A percentile compares a stretch with the other conserved stretches of the same genome.
phyloP scores from a whole-genome alignment of 2,797 vertebrate species.

The Danio choprae region DNA sequence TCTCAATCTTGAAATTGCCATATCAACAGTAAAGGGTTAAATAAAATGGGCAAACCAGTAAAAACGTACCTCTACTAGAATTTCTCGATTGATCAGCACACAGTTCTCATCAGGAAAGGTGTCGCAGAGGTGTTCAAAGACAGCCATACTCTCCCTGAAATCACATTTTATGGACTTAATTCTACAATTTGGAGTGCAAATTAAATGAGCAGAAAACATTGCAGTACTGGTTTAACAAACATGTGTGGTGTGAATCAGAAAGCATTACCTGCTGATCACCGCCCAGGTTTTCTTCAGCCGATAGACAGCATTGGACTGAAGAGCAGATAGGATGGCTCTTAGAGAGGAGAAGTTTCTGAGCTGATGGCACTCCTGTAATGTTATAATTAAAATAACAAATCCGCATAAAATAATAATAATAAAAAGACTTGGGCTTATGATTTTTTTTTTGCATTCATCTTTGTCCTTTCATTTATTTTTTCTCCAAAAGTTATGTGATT shows the following conservation, averaged over 20 bases:
- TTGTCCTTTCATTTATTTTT: no score
- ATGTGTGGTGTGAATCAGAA: not conserved
- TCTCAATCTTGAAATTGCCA: no score
- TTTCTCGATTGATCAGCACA: conserved; percentile 82
- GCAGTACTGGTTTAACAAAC: not conserved
- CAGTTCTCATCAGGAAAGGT: conserved; percentile 92
- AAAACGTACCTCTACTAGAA: conserved; percentile 79
- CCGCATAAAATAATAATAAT: not conserved
- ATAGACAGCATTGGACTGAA: conserved; percentile 89
- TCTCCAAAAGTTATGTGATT: no score
- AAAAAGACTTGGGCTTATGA: no score
- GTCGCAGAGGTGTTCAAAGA: conserved; percentile 85
- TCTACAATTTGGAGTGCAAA: not conserved
- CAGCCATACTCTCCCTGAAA: conserved; percentile 80
- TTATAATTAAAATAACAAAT: not conserved
- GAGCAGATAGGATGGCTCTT: conserved; percentile 86
- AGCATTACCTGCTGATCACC: conserved; percentile 75
- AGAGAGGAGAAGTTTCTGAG: conserved; percentile 90
- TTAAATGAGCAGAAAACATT: not conserved
- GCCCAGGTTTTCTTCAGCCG: conserved; percentile 89
- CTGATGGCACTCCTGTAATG: conserved; percentile 80
- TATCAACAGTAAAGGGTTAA: no score
- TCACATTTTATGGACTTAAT: not conserved
- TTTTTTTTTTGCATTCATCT: no score
- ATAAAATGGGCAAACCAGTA: not conserved